These are phyloP conservation scores for Drosophila sucinea DNA, from an alignment of 1,140 invertebrate genomes.

Conservation along the genomic window DNA sequence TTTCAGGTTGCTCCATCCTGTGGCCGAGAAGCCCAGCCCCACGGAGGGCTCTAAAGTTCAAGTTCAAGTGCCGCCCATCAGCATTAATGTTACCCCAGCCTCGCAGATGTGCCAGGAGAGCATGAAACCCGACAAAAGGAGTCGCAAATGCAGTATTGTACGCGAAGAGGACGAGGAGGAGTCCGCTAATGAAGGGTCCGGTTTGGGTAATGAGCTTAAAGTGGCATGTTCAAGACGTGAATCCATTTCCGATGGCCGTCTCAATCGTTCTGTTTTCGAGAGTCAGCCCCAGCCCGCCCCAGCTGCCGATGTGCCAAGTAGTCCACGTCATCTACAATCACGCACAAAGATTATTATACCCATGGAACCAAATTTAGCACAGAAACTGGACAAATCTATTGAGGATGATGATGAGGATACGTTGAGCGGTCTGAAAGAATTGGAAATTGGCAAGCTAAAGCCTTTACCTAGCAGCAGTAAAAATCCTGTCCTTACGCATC, in stretches of 20 bases:
- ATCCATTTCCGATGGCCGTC: conserved; percentile 86
- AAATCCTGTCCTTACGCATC: conserved; percentile 84
- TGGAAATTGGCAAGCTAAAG: conserved; percentile 83
- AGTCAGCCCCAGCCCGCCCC: conserved; percentile 32
- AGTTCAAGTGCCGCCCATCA: conserved; percentile 56
- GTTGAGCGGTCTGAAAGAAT: conserved; percentile 65
- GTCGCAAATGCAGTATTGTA: conserved; percentile 94
- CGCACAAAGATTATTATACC: conserved; percentile 71
- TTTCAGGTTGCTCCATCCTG: conserved; percentile 28
- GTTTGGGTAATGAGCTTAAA: conserved; percentile 83
- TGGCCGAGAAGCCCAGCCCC: conserved; percentile 64
- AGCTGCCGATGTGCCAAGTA: conserved; percentile 52
- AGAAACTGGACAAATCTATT: conserved; percentile 71
- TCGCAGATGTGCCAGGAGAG: conserved; percentile 55
- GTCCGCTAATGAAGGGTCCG: conserved; percentile 84
- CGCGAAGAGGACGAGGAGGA: conserved; percentile 93
- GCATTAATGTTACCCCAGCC: conserved; percentile 71
- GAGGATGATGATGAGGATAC: conserved; percentile 69
- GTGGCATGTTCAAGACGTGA: conserved; percentile 83
- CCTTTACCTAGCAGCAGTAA: conserved; percentile 85
- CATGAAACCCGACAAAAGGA: conserved; percentile 83
- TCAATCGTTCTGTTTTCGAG: conserved; percentile 85
- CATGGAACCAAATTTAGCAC: conserved; percentile 61
- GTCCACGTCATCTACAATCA: conserved; percentile 31
- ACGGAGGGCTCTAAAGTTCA: conserved; percentile 53